Conservation (phyloP, 2,797 vertebrate species). For the Anguilla marmorata region DNA sequence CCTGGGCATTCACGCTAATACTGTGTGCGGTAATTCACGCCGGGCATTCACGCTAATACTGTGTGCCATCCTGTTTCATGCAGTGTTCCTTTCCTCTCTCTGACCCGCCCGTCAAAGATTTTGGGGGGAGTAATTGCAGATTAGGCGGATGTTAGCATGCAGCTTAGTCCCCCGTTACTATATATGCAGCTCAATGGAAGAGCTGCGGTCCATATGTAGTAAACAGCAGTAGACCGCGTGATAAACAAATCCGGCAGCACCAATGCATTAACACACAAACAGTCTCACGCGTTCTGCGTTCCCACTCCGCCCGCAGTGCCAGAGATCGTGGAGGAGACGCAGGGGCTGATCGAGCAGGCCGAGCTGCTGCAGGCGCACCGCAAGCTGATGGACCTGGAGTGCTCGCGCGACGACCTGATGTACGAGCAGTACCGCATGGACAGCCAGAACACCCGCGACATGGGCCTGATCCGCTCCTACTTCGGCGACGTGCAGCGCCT, state of each 20-base stretch:
- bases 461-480: slow-evolving; percentile 89
- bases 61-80: neutral
- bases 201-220: too few species aligned
- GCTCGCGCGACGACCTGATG: slow-evolving; percentile 93
- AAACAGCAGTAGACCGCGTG: too few species aligned
- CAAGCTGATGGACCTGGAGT: slow-evolving; percentile 95
- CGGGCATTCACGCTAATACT: neutral
- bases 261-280: too few species aligned
- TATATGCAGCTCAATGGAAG: too few species aligned
- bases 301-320: slow-evolving; percentile 74
- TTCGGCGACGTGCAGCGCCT: slow-evolving; percentile 89
- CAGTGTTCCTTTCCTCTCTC: neutral
- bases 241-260: too few species aligned
- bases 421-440: slow-evolving; percentile 97
- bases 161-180: too few species aligned
- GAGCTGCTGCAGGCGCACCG: slow-evolving; percentile 90
- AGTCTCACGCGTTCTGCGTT: neutral
- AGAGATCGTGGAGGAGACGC: slow-evolving; percentile 89
- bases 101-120: neutral
- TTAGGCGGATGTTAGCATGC: too few species aligned
- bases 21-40: neutral
- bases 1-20: neutral
- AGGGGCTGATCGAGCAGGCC: slow-evolving; percentile 86
- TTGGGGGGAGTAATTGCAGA: too few species aligned
- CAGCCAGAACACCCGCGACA: slow-evolving; percentile 91